phyloP scores from a whole-genome alignment of 2,113 vertebrate species.

The Tachycineta bicolor region DNA sequence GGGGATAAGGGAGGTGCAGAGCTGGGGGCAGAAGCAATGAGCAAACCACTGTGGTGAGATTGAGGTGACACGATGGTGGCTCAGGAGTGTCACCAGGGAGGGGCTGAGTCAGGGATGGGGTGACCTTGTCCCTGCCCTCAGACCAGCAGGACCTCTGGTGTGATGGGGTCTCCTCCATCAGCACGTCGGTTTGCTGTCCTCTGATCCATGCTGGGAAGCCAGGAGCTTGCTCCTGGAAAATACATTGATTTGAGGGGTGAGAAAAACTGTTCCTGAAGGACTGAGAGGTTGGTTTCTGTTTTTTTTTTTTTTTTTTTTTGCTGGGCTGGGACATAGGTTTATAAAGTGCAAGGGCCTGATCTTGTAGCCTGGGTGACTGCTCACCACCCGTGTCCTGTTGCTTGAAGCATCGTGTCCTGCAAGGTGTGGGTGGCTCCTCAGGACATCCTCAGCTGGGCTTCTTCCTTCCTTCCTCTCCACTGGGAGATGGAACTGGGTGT shows the following conservation, averaged over 20 bases:
- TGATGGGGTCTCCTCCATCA: not conserved
- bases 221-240: not conserved
- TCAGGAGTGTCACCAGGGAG: not conserved
- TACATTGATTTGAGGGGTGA: not conserved
- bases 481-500: not conserved
- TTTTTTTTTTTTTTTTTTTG: not conserved
- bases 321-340: fast-evolving
- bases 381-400: not conserved
- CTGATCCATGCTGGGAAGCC: not conserved
- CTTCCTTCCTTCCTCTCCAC: not conserved
- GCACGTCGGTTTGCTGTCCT: not conserved
- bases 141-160: not conserved
- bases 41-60: not conserved
- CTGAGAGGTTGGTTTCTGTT: fast-evolving
- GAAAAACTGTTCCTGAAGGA: not conserved
- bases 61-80: not conserved
- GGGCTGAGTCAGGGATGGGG: not conserved
- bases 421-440: not conserved
- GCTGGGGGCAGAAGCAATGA: not conserved
- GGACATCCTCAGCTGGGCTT: not conserved
- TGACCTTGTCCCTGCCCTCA: not conserved
- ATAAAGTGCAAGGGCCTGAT: not conserved
- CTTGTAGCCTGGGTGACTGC: not conserved
- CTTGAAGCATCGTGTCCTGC: not conserved
- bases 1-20: not conserved